Conservation (phyloP, 37 sponge, comb jelly and placozoan genomes). For the Petrosia ficiformis region DNA sequence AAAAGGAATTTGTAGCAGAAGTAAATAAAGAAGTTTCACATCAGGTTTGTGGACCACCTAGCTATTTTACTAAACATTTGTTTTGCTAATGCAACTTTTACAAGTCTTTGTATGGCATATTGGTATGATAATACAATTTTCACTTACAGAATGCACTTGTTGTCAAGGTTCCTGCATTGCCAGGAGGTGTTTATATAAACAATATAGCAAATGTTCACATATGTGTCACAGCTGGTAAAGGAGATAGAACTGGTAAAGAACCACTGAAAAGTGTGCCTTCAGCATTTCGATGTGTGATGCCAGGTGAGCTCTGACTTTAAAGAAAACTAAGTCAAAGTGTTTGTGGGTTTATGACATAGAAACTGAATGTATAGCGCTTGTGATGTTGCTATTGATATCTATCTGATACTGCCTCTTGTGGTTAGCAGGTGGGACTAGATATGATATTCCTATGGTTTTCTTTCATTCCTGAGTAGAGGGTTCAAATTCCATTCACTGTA, state of each 20-base stretch:
- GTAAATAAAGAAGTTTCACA: slow-evolving; percentile 66
- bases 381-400: too few relatives aligned
- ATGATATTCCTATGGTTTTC: too few relatives aligned
- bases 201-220: slow-evolving; percentile 8
- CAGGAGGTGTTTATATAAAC: neutral
- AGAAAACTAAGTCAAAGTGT: too few relatives aligned
- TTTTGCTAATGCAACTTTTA: neutral
- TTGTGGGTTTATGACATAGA: too few relatives aligned
- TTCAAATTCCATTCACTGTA: too few relatives aligned
- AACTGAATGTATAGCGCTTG: too few relatives aligned
- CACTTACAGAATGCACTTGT: slow-evolving; percentile 47
- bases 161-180: slow-evolving; percentile 41
- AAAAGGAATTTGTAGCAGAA: slow-evolving; percentile 22
- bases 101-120: neutral
- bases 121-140: neutral
- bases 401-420: too few relatives aligned
- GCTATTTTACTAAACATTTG: neutral
- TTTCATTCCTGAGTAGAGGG: too few relatives aligned
- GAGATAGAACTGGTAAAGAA: slow-evolving; percentile 1
- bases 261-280: slow-evolving; percentile 25
- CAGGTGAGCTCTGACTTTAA: too few relatives aligned
- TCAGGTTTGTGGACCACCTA: slow-evolving; percentile 22
- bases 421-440: too few relatives aligned
- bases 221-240: slow-evolving; percentile 52
- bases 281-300: slow-evolving; percentile 38